These are phyloP conservation scores for Pongo pygmaeus DNA, from an alignment of 2,113 vertebrate genomes.

Conservation along the genomic window DNA sequence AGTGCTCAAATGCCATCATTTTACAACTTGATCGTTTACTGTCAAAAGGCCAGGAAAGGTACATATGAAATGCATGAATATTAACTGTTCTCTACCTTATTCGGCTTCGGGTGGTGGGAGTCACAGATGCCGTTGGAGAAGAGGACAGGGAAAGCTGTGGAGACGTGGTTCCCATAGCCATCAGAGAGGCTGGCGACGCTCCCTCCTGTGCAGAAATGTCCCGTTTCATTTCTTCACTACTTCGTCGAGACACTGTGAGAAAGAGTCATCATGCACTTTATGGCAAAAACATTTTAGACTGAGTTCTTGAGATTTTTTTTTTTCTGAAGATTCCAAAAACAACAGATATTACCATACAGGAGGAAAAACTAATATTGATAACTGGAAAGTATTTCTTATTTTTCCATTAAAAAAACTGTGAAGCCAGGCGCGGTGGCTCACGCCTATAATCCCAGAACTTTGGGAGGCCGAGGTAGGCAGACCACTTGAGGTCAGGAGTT, in stretches of 20 bases:
- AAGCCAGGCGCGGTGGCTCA: neutral
- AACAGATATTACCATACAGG: rapidly evolving
- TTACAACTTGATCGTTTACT: neutral
- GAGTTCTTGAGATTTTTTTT: neutral
- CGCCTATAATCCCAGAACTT: neutral
- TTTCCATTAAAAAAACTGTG: neutral
- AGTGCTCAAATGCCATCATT: neutral
- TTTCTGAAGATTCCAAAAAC: neutral
- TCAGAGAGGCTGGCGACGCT: conserved; percentile 89
- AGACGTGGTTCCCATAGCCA: conserved; percentile 91
- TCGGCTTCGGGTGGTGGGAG: conserved; percentile 94
- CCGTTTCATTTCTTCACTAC: conserved; percentile 95
- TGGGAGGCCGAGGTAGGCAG: neutral
- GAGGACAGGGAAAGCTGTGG: conserved; percentile 91
- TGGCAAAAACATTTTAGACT: neutral
- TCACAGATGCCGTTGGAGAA: conserved; percentile 94
- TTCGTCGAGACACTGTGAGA: conserved; percentile 90
- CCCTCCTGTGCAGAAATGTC: conserved; percentile 91
- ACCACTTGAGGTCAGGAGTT: neutral
- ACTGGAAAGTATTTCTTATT: neutral
- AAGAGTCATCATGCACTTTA: neutral
- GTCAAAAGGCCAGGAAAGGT: neutral
- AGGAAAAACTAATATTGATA: neutral
- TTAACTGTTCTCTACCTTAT: conserved; percentile 86
- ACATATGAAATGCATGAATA: rapidly evolving